Conservation (phyloP, 2,113 vertebrate species). For the Lepidothrix coronata region DNA sequence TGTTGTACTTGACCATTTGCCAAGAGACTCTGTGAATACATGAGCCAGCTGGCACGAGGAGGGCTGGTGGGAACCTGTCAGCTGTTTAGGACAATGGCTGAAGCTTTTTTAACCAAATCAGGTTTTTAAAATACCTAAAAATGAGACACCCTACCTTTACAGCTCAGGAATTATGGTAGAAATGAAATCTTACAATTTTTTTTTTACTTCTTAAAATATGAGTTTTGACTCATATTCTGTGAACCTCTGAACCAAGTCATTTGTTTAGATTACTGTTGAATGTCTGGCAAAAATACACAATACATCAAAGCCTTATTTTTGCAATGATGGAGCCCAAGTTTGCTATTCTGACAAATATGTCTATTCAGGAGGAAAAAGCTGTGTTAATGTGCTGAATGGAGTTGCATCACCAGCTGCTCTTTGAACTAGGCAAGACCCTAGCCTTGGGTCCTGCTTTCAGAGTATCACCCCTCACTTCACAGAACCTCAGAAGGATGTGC, state of each 20-base stretch:
- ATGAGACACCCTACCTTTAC: background rate
- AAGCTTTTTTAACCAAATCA: conserved; percentile 58
- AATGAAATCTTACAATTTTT: background rate
- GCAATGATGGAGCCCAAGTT: background rate
- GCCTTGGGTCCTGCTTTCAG: background rate
- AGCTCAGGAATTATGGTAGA: conserved; percentile 17
- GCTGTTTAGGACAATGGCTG: conserved; percentile 64
- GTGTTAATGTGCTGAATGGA: background rate
- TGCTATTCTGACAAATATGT: background rate
- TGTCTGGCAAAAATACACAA: conserved; percentile 10
- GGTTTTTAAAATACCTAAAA: conserved; percentile 58
- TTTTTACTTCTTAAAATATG: conserved; percentile 38
- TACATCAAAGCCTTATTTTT: conserved; percentile 39
- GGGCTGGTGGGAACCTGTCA: conserved; percentile 69
- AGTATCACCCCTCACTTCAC: background rate
- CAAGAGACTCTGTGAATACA: conserved; percentile 67
- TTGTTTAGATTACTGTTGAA: conserved; percentile 47
- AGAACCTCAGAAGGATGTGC: background rate
- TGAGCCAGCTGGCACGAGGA: conserved; percentile 67
- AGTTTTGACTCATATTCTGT: conserved; percentile 27
- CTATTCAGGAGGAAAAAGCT: background rate
- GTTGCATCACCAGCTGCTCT: background rate
- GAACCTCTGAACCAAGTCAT: background rate
- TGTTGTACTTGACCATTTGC: conserved; percentile 76
- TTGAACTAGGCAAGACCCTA: background rate